Conservation (phyloP, 1,140 invertebrate genomes). For the Pentalonia nigronervosa region DNA sequence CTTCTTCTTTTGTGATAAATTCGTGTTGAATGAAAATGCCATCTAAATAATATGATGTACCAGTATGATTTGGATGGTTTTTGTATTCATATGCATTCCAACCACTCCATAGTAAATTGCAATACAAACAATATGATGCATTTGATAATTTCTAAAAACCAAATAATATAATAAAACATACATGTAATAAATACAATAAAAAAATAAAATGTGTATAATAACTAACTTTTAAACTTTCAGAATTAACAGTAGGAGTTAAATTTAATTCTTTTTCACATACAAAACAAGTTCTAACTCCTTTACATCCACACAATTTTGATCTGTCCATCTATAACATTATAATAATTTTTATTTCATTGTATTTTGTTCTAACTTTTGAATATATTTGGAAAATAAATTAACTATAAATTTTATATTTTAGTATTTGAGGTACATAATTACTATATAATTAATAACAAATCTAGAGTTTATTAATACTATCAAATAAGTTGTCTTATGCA, state of each 20-base stretch:
- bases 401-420: not conserved
- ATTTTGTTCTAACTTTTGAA: not conserved
- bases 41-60: conserved; percentile 61
- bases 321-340: conserved; percentile 70
- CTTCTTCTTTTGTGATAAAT: conserved; percentile 80
- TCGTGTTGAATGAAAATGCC: conserved; percentile 77
- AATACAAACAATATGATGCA: conserved; percentile 75
- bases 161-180: too few relatives aligned
- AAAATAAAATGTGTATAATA: conserved; percentile 41
- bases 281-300: conserved; percentile 88
- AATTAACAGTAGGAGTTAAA: conserved; percentile 60
- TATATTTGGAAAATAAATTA: not conserved
- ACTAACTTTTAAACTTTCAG: conserved; percentile 65
- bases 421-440: not conserved
- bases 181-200: conserved; percentile 60
- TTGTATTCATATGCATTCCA: conserved; percentile 71
- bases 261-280: conserved; percentile 80
- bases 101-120: conserved; percentile 77
- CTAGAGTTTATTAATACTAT: not conserved
- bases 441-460: not conserved
- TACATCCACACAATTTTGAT: conserved; percentile 84
- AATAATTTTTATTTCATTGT: not conserved
- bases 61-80: conserved; percentile 73
- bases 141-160: conserved; percentile 58
- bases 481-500: not conserved